Evolutionary conservation across 2,113 vertebrate genomes (phyloP).

Genomic region (Eurypyga helias): DNA sequence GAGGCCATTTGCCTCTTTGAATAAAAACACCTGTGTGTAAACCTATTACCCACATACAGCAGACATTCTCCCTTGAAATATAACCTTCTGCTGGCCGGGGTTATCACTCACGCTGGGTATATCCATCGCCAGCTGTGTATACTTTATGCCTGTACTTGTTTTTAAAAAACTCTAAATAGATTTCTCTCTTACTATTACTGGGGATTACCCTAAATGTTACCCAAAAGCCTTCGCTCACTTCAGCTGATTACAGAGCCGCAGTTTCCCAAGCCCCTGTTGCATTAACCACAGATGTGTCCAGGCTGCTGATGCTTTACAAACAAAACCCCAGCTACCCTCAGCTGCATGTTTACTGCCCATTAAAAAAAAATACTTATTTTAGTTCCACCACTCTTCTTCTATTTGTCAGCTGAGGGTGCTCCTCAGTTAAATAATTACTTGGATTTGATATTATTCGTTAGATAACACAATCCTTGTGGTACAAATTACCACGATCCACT

Average conservation of each 20-base stretch:
- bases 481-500: not conserved
- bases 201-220: not conserved
- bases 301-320: not conserved
- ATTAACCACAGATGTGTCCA: not conserved
- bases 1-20: not conserved
- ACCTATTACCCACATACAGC: not conserved
- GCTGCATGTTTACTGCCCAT: not conserved
- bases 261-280: not conserved
- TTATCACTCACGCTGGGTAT: fast-evolving
- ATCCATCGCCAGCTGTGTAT: not conserved
- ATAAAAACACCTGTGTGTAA: not conserved
- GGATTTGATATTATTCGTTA: not conserved
- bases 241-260: not conserved
- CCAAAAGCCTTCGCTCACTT: not conserved
- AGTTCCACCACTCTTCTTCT: not conserved
- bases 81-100: not conserved
- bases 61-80: not conserved
- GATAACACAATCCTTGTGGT: not conserved
- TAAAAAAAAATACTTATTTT: not conserved
- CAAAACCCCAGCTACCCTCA: not conserved
- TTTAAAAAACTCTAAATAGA: not conserved
- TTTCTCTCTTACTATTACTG: not conserved
- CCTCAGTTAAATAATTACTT: not conserved
- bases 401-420: not conserved
- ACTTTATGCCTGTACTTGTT: not conserved